Percentiles rank a stretch among this genome's conserved stretches.
These are phyloP conservation scores for Dasypolia templi DNA, from an alignment of 2,888 invertebrate species.

Conservation along the genomic window DNA sequence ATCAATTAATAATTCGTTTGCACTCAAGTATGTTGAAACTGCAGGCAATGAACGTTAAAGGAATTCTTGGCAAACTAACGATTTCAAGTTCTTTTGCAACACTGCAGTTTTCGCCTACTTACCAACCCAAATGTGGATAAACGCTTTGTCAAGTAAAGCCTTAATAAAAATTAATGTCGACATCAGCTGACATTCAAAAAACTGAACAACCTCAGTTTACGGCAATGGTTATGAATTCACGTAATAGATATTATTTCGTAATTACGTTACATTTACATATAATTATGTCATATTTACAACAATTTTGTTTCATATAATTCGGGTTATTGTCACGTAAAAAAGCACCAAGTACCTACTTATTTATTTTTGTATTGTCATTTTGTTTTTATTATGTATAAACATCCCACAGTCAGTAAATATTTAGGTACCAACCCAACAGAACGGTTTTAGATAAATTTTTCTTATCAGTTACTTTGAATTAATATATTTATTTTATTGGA, in stretches of 20 bases:
- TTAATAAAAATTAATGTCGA: constrained; percentile 39
- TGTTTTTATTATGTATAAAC: constrained; percentile 32
- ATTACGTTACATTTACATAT: constrained; percentile 55
- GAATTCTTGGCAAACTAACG: constrained; percentile 57
- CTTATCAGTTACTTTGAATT: neutral
- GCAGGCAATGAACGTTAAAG: constrained; percentile 48
- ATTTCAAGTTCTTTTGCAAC: constrained; percentile 61
- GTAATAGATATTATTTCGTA: constrained; percentile 59
- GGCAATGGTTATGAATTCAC: constrained; percentile 49
- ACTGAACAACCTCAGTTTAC: constrained; percentile 17
- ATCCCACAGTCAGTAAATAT: constrained; percentile 3
- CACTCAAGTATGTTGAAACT: constrained; percentile 53
- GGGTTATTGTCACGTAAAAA: constrained; percentile 46
- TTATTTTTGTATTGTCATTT: constrained; percentile 37
- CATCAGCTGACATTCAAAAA: constrained; percentile 43
- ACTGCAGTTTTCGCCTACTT: constrained; percentile 64
- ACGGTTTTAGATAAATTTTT: constrained; percentile 2
- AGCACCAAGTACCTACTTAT: neutral
- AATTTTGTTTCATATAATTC: constrained; percentile 58
- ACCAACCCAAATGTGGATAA: constrained; percentile 57
- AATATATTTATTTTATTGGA: neutral
- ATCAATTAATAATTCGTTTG: constrained; percentile 37
- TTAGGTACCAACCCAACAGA: neutral
- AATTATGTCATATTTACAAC: constrained; percentile 53
- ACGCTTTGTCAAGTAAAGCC: constrained; percentile 38